Conservation (phyloP, 1,140 invertebrate genomes). For the Zaprionus lachaisei region DNA sequence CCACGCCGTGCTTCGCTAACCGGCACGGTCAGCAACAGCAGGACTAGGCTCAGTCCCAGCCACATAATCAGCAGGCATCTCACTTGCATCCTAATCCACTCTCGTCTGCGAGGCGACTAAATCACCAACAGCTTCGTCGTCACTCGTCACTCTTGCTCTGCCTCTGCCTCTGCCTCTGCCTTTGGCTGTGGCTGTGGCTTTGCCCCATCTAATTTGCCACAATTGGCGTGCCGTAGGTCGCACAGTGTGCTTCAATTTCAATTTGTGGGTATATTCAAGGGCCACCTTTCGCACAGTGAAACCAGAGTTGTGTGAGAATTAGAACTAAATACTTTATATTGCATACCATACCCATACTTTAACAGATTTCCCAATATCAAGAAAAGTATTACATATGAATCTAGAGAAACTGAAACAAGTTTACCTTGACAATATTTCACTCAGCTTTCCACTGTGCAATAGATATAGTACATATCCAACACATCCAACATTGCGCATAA, state of each 20-base stretch:
- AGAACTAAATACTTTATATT: neutral
- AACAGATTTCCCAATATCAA: neutral
- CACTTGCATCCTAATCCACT: constrained; percentile 67
- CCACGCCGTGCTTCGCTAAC: constrained; percentile 86
- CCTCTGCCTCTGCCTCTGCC: neutral
- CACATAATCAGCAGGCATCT: constrained; percentile 71
- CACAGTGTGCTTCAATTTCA: constrained; percentile 59
- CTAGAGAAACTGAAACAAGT: neutral
- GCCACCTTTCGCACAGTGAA: constrained; percentile 69
- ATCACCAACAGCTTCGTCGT: constrained; percentile 22
- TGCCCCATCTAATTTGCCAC: constrained; percentile 67
- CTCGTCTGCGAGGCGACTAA: constrained; percentile 71
- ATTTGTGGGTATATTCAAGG: constrained; percentile 42
- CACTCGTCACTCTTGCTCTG: neutral
- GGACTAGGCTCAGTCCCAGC: constrained; percentile 62
- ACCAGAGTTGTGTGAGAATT: neutral
- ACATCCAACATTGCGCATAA: constrained; percentile 9
- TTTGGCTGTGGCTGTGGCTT: constrained; percentile 9
- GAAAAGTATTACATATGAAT: neutral
- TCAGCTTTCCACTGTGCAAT: constrained; percentile 51
- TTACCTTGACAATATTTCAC: neutral
- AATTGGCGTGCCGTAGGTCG: constrained; percentile 54
- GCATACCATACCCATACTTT: neutral
- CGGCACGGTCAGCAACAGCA: constrained; percentile 74
- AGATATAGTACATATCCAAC: constrained; percentile 7